Evolutionary conservation across 1,140 invertebrate species (phyloP).

Genomic region (Cherax destructor): DNA sequence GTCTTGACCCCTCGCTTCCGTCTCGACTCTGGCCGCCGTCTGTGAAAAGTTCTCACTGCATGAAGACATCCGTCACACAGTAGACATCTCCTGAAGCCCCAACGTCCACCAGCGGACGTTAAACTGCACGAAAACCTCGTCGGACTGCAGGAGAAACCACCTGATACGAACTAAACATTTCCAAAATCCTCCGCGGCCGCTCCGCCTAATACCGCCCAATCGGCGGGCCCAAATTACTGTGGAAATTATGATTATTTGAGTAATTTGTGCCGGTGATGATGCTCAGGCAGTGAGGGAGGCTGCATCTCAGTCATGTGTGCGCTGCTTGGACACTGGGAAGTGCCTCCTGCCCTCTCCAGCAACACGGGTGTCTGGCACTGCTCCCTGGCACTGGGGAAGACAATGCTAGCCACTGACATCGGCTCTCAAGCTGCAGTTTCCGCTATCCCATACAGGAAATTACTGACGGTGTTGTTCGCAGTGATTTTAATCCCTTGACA

Average conservation of each 20-base stretch:
- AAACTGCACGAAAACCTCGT: background rate
- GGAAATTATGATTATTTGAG: slow-evolving; percentile 71
- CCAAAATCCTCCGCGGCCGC: slow-evolving; percentile 1
- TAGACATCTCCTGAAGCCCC: background rate
- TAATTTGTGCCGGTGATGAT: slow-evolving; percentile 70
- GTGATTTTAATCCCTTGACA: background rate
- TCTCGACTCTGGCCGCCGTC: background rate
- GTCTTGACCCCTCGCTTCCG: background rate
- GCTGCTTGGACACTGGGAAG: slow-evolving; percentile 62
- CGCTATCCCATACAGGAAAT: background rate
- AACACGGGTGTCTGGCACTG: background rate
- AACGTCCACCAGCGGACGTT: background rate
- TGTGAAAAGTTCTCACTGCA: background rate
- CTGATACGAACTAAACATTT: slow-evolving; percentile 10
- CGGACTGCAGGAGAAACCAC: background rate
- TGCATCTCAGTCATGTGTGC: slow-evolving; percentile 65
- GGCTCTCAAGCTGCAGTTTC: background rate
- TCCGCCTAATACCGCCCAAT: slow-evolving; percentile 63
- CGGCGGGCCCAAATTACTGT: slow-evolving; percentile 67
- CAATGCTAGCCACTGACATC: background rate
- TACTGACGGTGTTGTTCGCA: background rate
- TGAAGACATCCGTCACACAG: background rate
- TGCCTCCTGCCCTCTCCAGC: slow-evolving; percentile 24
- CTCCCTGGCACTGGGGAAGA: slow-evolving; percentile 10
- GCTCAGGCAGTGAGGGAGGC: slow-evolving; percentile 50